Evolutionary conservation across 2,113 vertebrate genomes (phyloP).

Genomic region (Hydropotes inermis): DNA sequence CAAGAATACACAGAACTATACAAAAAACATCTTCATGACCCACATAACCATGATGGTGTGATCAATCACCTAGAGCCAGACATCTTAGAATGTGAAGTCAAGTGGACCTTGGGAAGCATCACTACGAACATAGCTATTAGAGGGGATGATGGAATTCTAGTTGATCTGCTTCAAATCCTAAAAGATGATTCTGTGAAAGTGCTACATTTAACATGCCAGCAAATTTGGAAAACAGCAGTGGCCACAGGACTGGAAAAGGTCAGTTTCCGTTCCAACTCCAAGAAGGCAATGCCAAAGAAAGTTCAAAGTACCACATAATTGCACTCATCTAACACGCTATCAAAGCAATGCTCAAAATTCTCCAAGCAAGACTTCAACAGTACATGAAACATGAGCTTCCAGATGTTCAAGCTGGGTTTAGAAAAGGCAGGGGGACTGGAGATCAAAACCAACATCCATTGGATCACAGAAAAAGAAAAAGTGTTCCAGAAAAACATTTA

Average conservation of each 20-base stretch:
- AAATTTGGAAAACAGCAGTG: neutral
- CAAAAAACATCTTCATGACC: neutral
- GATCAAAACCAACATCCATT: neutral
- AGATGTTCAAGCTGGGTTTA: neutral
- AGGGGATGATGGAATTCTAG: neutral
- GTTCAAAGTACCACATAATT: neutral
- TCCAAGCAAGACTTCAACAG: neutral
- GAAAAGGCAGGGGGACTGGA: neutral
- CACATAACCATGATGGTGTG: neutral
- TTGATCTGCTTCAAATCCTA: neutral
- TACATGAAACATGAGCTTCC: neutral
- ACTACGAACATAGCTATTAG: neutral
- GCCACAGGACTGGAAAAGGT: neutral
- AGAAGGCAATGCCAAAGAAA: neutral
- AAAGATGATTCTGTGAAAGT: neutral
- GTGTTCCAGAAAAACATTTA: neutral
- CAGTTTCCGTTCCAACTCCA: neutral
- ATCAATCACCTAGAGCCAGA: neutral
- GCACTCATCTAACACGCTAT: accelerated
- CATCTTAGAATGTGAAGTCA: neutral
- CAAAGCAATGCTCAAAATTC: neutral
- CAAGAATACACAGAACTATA: neutral
- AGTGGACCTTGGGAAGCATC: neutral
- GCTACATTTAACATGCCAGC: neutral
- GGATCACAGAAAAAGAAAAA: neutral